Base-by-base conservation (phyloP, 2,113 vertebrate species). In the Lasiurus cinereus region DNA sequence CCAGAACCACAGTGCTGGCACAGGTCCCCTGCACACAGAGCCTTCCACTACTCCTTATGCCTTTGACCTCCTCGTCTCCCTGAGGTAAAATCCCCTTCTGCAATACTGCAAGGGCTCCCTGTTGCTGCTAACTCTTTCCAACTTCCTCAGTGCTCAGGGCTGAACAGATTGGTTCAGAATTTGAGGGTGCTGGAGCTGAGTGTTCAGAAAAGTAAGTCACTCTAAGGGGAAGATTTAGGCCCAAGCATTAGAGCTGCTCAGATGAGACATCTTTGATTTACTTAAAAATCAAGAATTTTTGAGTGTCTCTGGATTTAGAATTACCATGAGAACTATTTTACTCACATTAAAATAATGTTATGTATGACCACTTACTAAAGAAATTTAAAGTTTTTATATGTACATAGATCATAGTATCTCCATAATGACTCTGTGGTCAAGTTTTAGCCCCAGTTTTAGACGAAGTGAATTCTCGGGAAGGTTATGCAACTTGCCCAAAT, bases 41-140 rank as follows among this genome's bases (percentile, higher is more conserved):
- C 50, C 16, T 46, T 39, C 14, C 2, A n/a, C 0, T 14, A 27
- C 1, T 19, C 0, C 6, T 1, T 2, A 14, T 31, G 21, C 5
- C 19, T 21, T 31, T 43, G 15, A 4, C 22, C 10, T 24, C 6
- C 69, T 59, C 66, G 29, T 52, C 54, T 56, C 22, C 10, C 64
- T 6, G 16, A 36, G 29, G 43, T 54, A 43, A 24, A 31, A 43
- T 6, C 21, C 9, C n/a, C 3, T 11, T 54, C 67, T 70, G 22
- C 21, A 14, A 3, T 18, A 43, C 3, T 67, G 16, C 1, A n/a
- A 31, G 56, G 29, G 4, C 27, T 18, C 10, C n/a, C 2, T 9
- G 7, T 6, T 12, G 29, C 50, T 22, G 29, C 29, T 39, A 6
- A 15, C 27, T 87, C 74, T 56, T 8, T 1, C 7, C 29, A 4